These are phyloP conservation scores for Tenrec ecaudatus DNA, from an alignment of 2,113 vertebrate species.

Conservation along the genomic window DNA sequence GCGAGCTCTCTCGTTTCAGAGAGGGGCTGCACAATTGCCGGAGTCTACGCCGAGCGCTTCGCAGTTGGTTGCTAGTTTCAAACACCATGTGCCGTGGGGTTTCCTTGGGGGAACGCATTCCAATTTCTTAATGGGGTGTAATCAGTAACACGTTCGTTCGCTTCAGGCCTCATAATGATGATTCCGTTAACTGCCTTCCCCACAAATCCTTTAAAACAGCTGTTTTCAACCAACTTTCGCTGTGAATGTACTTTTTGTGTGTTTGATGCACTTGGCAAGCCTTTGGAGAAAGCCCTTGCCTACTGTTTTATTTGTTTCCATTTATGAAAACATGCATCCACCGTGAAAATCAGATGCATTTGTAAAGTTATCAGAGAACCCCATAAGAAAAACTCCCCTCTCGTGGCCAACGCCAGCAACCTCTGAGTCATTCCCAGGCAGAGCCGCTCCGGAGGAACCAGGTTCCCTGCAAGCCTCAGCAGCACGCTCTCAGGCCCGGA, in stretches of 20 bases:
- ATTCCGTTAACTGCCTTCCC: constrained; percentile 76
- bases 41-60: constrained; percentile 71
- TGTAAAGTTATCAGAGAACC: constrained; percentile 73
- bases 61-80: constrained; percentile 77
- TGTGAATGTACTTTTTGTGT: constrained; percentile 73
- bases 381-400: constrained; percentile 28
- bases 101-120: constrained; percentile 84
- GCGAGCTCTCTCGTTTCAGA: constrained; percentile 75
- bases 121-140: constrained; percentile 88
- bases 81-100: constrained; percentile 72
- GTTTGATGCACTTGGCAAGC: constrained; percentile 69
- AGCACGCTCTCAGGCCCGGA: constrained; percentile 1
- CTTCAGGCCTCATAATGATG: constrained; percentile 83
- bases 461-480: not conserved
- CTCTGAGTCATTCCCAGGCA: constrained; percentile 13
- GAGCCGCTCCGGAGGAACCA: constrained; percentile 7
- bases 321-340: constrained; percentile 76
- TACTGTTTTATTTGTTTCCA: constrained; percentile 83
- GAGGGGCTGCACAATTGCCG: constrained; percentile 71
- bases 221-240: constrained; percentile 79
- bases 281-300: constrained; percentile 73
- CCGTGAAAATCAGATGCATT: constrained; percentile 78
- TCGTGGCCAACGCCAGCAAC: not conserved
- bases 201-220: constrained; percentile 74
- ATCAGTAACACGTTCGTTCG: constrained; percentile 87